Base-by-base conservation (phyloP, 2,888 invertebrate genomes). In the Hypercompe scribonia region DNA sequence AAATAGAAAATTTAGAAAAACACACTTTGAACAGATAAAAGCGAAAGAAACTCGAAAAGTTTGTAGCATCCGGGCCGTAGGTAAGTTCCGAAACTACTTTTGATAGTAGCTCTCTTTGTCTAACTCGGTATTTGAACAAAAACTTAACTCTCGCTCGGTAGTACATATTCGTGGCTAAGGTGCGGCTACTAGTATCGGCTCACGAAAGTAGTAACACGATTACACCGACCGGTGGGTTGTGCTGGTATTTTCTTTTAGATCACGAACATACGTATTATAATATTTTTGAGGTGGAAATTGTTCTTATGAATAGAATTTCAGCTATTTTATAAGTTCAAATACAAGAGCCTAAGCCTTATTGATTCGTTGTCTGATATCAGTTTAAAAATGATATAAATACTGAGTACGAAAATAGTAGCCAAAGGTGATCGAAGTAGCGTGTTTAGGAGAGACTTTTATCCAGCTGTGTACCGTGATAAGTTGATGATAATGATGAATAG, bases 1-100 rank as follows among this genome's bases (percentile, higher is more conserved):
- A 74, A 93, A 94, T 93, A 91, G 93, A 94, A 92, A 94, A 94
- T 93, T 93, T 93, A 91, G 92, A 91, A 90, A 88, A 88, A 88
- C 89, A 94, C 92, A 93, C 91, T 93, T 91, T 91, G 88, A 79
- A 90, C 88, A 92, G 90, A 94, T 93, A 94, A 94, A 94, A 92
- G 92, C 93, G 91, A 94, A 91, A 91, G 91, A 92, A 93, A 94
- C 92, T 93, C 91, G 93, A 85, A 94, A 95, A 95, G 89, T 95
- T 61, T 90, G 88, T 89, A 93, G 94, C 90, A 92, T 93, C 90
- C 90, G 87, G 91, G 91, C 91, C 91, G 85, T 91, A 91, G 92
- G 92, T 91, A 89, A 83, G 90, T 88, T 89, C 89, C 80, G 86
- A 86, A 92, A 93, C 93, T 93, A 92, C 92, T 92, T 90, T 88